phyloP scores from a whole-genome alignment of 2,113 vertebrate genomes.

The Apodemus sylvaticus region DNA sequence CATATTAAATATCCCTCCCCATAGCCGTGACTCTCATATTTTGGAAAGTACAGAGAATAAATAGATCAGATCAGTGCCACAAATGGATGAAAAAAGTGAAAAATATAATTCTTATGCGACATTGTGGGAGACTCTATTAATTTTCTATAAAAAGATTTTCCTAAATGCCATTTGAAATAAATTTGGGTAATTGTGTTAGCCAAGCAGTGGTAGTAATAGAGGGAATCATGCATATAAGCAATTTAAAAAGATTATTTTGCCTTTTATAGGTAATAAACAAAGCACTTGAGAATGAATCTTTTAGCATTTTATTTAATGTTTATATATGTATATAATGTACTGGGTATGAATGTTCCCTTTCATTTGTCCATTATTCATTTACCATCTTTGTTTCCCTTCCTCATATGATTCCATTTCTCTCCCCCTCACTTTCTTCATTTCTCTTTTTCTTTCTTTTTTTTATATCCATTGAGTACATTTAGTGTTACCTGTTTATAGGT shows the following conservation, averaged over 20 bases:
- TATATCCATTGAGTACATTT: neutral
- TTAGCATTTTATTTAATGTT: neutral
- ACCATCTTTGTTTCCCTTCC: neutral
- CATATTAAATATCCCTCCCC: neutral
- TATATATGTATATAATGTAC: neutral
- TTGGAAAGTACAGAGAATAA: neutral
- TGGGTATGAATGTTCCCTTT: neutral
- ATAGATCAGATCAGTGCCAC: neutral
- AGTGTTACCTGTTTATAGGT: neutral
- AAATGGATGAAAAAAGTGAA: neutral
- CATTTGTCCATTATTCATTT: neutral
- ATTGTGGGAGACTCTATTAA: neutral
- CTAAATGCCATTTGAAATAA: neutral
- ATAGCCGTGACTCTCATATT: neutral
- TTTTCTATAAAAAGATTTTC: neutral
- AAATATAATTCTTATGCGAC: neutral
- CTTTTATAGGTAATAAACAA: neutral
- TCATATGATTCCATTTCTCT: too few relatives aligned
- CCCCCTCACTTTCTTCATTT: rapidly evolving
- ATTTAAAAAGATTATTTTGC: neutral
- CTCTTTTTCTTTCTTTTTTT: too few relatives aligned
- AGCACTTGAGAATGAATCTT: neutral
- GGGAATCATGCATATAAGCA: neutral
- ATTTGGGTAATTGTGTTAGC: neutral
- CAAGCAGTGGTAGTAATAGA: neutral